Evolutionary conservation across 2,888 invertebrate genomes (phyloP).

Genomic region (Helicoverpa assulta): DNA sequence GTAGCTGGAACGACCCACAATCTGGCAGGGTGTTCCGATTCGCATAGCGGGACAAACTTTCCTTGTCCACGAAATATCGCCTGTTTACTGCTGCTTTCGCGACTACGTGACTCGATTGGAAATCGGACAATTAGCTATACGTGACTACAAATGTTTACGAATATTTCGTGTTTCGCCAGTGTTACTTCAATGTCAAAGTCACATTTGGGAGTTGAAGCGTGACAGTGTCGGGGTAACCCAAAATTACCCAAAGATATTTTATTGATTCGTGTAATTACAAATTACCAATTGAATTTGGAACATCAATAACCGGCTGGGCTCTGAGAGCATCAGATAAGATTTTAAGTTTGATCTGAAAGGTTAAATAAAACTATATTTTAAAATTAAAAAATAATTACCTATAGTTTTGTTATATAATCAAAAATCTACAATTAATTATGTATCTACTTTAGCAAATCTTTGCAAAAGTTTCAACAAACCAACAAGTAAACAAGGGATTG

Average conservation of each 20-base stretch:
- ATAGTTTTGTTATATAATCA: too few species aligned
- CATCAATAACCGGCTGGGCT: too few species aligned
- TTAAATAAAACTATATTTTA: too few species aligned
- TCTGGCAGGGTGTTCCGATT: constrained; percentile 56
- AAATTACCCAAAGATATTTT: constrained; percentile 14
- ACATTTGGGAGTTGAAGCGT: constrained; percentile 32
- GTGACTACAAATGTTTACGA: constrained; percentile 67
- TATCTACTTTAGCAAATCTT: neutral
- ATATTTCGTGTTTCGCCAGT: constrained; percentile 46
- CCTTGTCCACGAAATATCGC: constrained; percentile 76
- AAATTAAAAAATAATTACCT: too few species aligned
- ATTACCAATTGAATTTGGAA: neutral
- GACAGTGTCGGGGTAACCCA: constrained; percentile 12
- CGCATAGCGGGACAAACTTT: constrained; percentile 69
- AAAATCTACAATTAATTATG: neutral
- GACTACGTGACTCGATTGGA: constrained; percentile 75
- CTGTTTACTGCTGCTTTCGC: constrained; percentile 72
- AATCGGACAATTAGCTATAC: constrained; percentile 74
- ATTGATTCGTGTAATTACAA: neutral
- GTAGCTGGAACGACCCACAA: constrained; percentile 65
- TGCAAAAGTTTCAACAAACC: constrained; percentile 25
- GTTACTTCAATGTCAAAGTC: constrained; percentile 61
- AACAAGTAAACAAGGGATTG: constrained; percentile 36
- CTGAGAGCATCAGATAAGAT: neutral
- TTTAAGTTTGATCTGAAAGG: neutral